Evolutionary conservation across 2,888 invertebrate genomes (phyloP).

Genomic region (Buathra laborator): DNA sequence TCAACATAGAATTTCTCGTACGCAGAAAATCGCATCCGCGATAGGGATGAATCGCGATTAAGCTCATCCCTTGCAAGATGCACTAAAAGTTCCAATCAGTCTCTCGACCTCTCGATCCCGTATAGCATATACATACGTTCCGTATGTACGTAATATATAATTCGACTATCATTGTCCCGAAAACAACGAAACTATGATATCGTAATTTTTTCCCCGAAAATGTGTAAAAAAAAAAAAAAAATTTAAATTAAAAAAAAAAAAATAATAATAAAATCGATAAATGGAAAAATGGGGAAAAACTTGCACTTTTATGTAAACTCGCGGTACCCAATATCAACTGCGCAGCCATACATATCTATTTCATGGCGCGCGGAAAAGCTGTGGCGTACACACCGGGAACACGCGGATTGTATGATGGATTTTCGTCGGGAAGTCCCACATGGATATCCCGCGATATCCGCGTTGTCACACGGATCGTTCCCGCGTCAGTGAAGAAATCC

Average conservation of each 20-base stretch:
- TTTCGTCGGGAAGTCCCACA: not conserved
- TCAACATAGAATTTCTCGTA: slow-evolving; percentile 16
- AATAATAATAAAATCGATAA: not conserved
- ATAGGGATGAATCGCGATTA: slow-evolving; percentile 31
- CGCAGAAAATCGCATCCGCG: slow-evolving; percentile 5
- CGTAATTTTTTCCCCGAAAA: too few relatives aligned
- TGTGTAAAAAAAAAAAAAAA: not conserved
- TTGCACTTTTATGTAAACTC: not conserved
- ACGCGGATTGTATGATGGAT: not conserved
- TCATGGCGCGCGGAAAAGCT: not conserved
- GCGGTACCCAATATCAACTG: not conserved
- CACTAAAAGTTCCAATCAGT: slow-evolving; percentile 61
- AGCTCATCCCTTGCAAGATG: slow-evolving; percentile 51
- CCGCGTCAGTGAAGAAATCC: not conserved
- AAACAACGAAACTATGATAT: too few relatives aligned
- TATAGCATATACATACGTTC: slow-evolving; percentile 1
- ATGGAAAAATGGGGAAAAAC: not conserved
- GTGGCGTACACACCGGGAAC: not conserved
- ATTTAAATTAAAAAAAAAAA: not conserved
- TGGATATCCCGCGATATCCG: not conserved
- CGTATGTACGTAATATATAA: not conserved
- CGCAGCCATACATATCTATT: not conserved
- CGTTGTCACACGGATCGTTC: not conserved
- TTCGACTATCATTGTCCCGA: not conserved
- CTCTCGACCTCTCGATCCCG: slow-evolving; percentile 26